phyloP scores from a whole-genome alignment of 2,113 vertebrate genomes.

The Hystrix cristata region DNA sequence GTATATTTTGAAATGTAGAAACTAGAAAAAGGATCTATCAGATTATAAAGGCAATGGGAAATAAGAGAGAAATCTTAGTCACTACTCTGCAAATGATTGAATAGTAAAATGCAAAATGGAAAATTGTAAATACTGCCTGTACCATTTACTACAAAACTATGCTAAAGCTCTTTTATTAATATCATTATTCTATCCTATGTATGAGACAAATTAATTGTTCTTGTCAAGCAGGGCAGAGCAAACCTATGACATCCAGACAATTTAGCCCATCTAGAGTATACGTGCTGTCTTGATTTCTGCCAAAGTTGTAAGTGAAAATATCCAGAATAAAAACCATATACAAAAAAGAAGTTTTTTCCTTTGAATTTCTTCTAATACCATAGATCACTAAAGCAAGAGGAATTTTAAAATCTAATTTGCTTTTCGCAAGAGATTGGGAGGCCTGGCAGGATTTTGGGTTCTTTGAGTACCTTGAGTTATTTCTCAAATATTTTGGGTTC shows the following conservation, averaged over 20 bases:
- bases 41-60: not conserved
- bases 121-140: not conserved
- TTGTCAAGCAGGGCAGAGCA: not conserved
- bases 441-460: slow-evolving; percentile 71
- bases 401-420: slow-evolving; percentile 79
- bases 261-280: not conserved
- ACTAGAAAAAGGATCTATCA: not conserved
- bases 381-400: slow-evolving; percentile 73
- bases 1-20: not conserved
- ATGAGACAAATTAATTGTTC: not conserved
- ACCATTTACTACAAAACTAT: not conserved
- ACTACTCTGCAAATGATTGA: not conserved
- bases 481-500: slow-evolving; percentile 83
- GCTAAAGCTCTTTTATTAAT: not conserved
- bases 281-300: not conserved
- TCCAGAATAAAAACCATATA: slow-evolving; percentile 66
- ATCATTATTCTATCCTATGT: not conserved
- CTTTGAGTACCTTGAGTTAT: slow-evolving; percentile 76
- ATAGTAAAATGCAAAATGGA: not conserved
- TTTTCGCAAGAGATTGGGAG: slow-evolving; percentile 67
- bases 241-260: not conserved
- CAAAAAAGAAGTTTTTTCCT: slow-evolving; percentile 61
- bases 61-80: not conserved
- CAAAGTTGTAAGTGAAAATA: slow-evolving; percentile 77
- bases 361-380: slow-evolving; percentile 53